phyloP scores from a whole-genome alignment of 2,888 invertebrate species.

The Myopa testacea region DNA sequence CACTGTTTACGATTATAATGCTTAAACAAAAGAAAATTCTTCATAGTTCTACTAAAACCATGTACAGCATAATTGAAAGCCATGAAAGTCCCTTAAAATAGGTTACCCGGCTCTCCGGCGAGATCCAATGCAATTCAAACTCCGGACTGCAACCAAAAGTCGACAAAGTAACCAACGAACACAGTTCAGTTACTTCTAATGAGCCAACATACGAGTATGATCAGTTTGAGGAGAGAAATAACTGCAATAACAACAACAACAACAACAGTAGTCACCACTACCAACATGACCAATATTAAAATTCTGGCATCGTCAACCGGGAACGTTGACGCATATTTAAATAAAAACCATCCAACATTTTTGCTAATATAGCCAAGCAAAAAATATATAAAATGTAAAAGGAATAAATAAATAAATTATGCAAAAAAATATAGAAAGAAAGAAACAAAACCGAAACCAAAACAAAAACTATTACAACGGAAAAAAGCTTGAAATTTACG shows the following conservation, averaged over 20 bases:
- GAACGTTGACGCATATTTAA: slow-evolving; percentile 29
- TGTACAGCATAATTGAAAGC: too few relatives aligned
- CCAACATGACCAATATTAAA: slow-evolving; percentile 19
- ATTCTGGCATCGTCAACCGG: slow-evolving; percentile 19
- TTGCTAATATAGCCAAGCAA: slow-evolving; percentile 18
- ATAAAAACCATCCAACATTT: neutral
- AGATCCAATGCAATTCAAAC: too few relatives aligned
- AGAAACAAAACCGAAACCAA: neutral
- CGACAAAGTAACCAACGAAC: too few relatives aligned
- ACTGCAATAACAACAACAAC: neutral
- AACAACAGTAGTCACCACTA: neutral
- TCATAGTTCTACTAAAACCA: too few relatives aligned
- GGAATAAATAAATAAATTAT: neutral
- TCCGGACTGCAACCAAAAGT: too few relatives aligned
- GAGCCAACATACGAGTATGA: too few relatives aligned
- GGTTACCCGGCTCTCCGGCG: too few relatives aligned
- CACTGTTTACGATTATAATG: too few relatives aligned
- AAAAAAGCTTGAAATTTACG: slow-evolving; percentile 29
- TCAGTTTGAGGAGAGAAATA: neutral
- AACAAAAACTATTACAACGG: neutral
- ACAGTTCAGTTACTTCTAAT: too few relatives aligned
- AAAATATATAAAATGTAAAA: neutral
- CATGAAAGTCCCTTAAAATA: too few relatives aligned
- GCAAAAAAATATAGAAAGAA: neutral
- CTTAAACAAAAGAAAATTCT: too few relatives aligned